Base-by-base conservation (phyloP, 2,888 invertebrate genomes). In the Cheilosia vernalis region DNA sequence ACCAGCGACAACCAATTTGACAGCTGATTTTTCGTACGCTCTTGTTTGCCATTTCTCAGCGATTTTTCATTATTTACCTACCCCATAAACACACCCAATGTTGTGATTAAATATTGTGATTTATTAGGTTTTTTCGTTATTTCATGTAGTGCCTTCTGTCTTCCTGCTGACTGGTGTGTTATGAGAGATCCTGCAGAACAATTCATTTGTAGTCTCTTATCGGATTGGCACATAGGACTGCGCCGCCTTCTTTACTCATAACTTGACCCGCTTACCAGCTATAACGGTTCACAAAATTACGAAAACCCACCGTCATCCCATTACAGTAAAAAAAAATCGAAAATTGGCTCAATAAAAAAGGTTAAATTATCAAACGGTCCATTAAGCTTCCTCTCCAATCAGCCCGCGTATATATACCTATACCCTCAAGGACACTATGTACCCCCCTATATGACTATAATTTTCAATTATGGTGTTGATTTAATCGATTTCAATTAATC, bases 401-500 rank as follows among this genome's bases (percentile, higher is more conserved):
- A 5, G 53, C 10, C 6, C 61, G 2, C 70, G 30, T 30, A 88
- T n/a, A n/a, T n/a, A n/a, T n/a, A n/a, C n/a, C n/a, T n/a, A n/a
- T 74, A 63, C 73, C 56, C 72, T 5, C 21, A 24, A 10, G 17
- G 15, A 21, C 4, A 17, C 19, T 13, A 61, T 49, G 58, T 55
- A 40, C 33, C 56, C 61, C 27, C 53, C 58, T 53, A 37, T 55
- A 47, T 47, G 56, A 61, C 64, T 30, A 72, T 78, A 88, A 88
- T 87, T 87, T 76, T 82, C 84, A 88, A 88, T 87, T 88, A 88
- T 83, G 60, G 87, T 81, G 82, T 87, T 87, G 76, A 78, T 88
- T 88, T 88, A 90, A 90, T 89, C 90, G 89, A 90, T 90, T 90
- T 90, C 89, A 90, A 90, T 90, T 89, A 89, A 89, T 87, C 78